Percentiles rank a stretch among this genome's conserved stretches.
Evolutionary conservation across 2,888 invertebrate species (phyloP).

Genomic region (Lithophane leautieri): DNA sequence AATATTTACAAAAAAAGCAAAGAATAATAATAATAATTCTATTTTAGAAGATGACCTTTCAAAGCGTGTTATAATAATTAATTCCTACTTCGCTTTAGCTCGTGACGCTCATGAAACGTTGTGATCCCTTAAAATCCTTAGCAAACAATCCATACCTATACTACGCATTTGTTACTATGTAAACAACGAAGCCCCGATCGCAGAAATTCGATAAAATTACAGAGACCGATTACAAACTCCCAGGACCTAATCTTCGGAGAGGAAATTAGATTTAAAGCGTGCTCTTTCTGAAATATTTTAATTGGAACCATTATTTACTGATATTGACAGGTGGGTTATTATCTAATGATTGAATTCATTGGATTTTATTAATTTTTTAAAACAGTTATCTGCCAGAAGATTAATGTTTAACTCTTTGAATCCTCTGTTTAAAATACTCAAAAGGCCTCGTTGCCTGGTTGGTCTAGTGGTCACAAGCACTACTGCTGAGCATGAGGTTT

Average conservation of each 20-base stretch:
- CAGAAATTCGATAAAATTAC: slow-evolving; percentile 39
- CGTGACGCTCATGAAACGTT: neutral
- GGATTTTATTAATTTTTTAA: neutral
- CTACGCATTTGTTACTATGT: neutral
- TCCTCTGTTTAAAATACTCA: no score
- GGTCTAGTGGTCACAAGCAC: no score
- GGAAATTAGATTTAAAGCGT: slow-evolving; percentile 49
- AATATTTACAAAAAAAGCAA: no score
- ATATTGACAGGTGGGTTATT: slow-evolving; percentile 34
- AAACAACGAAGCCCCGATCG: slow-evolving; percentile 26
- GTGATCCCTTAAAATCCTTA: neutral
- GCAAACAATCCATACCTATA: slow-evolving; percentile 14
- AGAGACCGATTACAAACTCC: slow-evolving; percentile 35
- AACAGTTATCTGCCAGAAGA: neutral
- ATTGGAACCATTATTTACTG: slow-evolving; percentile 59
- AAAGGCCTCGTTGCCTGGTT: no score
- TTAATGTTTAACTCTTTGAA: neutral
- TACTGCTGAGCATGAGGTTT: no score
- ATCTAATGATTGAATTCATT: slow-evolving; percentile 28
- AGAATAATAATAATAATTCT: no score
- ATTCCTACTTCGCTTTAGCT: neutral
- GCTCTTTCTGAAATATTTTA: slow-evolving; percentile 39
- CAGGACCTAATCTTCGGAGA: slow-evolving; percentile 36
- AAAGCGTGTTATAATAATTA: neutral
- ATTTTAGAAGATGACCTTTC: neutral